Base-by-base conservation (phyloP, 2,113 vertebrate genomes). In the Poeciliopsis turrubarensis region DNA sequence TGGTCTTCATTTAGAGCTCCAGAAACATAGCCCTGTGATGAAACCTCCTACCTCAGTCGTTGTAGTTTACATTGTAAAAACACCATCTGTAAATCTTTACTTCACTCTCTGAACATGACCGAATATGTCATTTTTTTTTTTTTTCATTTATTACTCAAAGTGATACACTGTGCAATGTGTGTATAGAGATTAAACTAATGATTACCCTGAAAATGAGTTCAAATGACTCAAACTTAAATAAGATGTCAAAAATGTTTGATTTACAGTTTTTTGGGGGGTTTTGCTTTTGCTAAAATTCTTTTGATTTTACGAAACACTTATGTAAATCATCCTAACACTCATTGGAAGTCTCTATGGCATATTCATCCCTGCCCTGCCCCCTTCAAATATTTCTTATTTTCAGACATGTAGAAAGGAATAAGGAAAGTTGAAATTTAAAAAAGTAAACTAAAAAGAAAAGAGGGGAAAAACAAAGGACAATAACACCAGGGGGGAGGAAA, bases 1-100 rank as follows among this genome's bases (percentile, higher is more conserved):
- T 86, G 87, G 60, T 88, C 73, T 65, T 86, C 87, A 89, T 89
- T 87, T 83, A 62, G 75, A 78, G 68, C 73, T 1, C 0, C 62
- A 86, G 72, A 37, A 76, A 72, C 17, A 14, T 60, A 1, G 10
- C 61, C 44, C 47, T 37, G 68, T 67, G 65, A 4, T 57, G 82
- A 87, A 87, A 37, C 34, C 84, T 57, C 11, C 72, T 26, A 76
- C 73, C 66, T 83, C 29, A 31, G 70, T 63, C 41, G 68, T 65
- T 51, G 10, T 14, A 70, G 77, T 34, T 29, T 73, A 76, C 63
- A 22, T 57, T 37, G 74, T 80, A 34, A 83, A 57, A 75, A 31
- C 76, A 63, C 69, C 1, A 44, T 54, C 63, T 39, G 57, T 83
- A 70, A 85, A 85, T 82, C 60, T 73, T n/a, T 0, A 85, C 74